phyloP scores from a whole-genome alignment of 2,797 vertebrate species.

The Rhinatrema bivittatum region DNA sequence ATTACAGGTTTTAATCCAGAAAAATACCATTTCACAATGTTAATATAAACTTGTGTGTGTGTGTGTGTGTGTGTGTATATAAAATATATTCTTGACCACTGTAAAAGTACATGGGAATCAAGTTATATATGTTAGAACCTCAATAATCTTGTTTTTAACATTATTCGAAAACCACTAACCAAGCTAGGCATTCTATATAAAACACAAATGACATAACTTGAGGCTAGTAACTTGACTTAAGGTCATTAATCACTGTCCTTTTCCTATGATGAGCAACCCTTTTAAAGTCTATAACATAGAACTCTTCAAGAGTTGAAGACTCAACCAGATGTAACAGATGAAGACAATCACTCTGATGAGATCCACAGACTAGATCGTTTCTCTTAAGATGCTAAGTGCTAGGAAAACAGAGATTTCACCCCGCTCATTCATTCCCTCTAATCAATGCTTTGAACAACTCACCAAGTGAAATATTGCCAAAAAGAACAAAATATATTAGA shows the following conservation, averaged over 20 bases:
- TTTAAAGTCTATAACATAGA: constrained; percentile 7
- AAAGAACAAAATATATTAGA: no score
- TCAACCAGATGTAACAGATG: constrained; percentile 24
- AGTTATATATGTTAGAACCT: constrained; percentile 97
- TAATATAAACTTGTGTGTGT: no score
- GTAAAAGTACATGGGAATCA: no score
- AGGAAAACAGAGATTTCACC: background rate
- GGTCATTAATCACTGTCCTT: constrained; percentile 16
- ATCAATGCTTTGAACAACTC: constrained; percentile 9
- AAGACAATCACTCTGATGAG: constrained; percentile 20
- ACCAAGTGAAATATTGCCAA: no score
- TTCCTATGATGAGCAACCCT: constrained; percentile 12
- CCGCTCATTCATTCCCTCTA: background rate
- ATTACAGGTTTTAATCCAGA: no score
- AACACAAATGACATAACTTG: constrained; percentile 24
- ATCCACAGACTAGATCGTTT: constrained; percentile 22
- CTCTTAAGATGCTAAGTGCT: background rate
- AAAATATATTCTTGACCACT: no score
- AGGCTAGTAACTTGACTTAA: no score
- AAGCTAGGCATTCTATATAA: constrained; percentile 24
- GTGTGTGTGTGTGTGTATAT: no score
- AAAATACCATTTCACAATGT: no score
- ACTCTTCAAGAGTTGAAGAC: constrained; percentile 3
- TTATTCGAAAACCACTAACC: constrained; percentile 34
- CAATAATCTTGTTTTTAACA: constrained; percentile 49